Conservation (phyloP, 1,140 invertebrate species). For the Campoletis sonorensis region DNA sequence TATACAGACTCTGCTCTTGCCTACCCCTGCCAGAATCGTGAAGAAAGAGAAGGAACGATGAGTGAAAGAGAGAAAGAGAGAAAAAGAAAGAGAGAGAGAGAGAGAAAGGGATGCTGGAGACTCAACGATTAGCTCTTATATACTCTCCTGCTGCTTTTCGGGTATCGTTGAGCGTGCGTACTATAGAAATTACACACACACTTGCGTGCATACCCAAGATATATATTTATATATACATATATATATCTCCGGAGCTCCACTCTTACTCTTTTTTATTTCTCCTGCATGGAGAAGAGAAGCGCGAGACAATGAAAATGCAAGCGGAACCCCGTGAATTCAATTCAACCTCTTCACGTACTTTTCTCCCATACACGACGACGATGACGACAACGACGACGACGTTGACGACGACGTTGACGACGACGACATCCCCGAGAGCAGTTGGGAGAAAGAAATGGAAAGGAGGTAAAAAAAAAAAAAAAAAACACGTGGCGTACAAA, state of each 20-base stretch:
- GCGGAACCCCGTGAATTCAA: constrained; percentile 44
- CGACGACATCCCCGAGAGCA: neutral
- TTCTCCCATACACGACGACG: constrained; percentile 15
- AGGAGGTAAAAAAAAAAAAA: neutral
- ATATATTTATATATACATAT: constrained; percentile 9
- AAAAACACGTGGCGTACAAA: neutral
- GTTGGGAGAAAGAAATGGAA: neutral
- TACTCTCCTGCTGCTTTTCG: constrained; percentile 38
- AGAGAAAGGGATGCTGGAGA: constrained; percentile 31
- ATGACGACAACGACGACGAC: constrained; percentile 22
- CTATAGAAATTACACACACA: constrained; percentile 38
- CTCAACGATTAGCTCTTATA: constrained; percentile 45
- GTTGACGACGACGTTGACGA: neutral
- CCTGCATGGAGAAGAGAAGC: neutral
- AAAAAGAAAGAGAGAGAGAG: neutral
- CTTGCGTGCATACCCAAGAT: neutral
- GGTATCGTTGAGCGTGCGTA: constrained; percentile 22
- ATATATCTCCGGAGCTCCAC: neutral
- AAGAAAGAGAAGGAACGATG: neutral
- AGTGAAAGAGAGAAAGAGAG: neutral
- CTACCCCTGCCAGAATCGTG: neutral
- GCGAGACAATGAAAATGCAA: constrained; percentile 46
- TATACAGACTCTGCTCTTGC: neutral
- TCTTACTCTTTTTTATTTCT: constrained; percentile 11
- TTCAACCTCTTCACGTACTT: constrained; percentile 42